These are phyloP conservation scores for Eueides isabella DNA, from an alignment of 1,140 invertebrate species.

Conservation along the genomic window DNA sequence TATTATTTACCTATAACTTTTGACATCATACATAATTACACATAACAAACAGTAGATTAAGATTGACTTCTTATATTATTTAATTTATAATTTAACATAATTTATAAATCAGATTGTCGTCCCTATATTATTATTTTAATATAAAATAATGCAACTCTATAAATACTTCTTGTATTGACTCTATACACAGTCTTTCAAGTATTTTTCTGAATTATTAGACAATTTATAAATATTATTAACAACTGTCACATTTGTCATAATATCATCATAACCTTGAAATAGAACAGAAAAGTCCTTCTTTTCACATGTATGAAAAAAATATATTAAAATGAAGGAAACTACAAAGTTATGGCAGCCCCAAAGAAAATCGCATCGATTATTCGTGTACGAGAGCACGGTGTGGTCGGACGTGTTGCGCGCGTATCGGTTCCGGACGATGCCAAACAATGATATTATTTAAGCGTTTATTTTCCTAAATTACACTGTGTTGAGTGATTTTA, in stretches of 20 bases:
- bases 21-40: too few species aligned
- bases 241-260: neutral
- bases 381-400: slow-evolving; percentile 55
- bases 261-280: neutral
- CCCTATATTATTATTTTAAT: too few species aligned
- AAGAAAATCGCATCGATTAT: slow-evolving; percentile 76
- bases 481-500: slow-evolving; percentile 51
- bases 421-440: slow-evolving; percentile 67
- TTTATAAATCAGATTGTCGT: too few species aligned
- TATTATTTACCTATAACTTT: too few species aligned
- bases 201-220: neutral
- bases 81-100: too few species aligned
- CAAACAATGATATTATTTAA: slow-evolving; percentile 43
- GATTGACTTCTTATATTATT: too few species aligned
- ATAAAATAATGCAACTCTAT: neutral
- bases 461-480: slow-evolving; percentile 49
- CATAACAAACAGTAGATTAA: too few species aligned
- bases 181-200: too few species aligned
- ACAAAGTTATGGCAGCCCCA: slow-evolving; percentile 29
- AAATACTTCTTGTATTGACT: neutral
- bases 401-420: slow-evolving; percentile 44
- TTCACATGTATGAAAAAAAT: neutral
- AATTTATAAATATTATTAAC: neutral
- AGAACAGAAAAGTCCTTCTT: neutral
- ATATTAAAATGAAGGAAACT: slow-evolving; percentile 14